phyloP scores from a whole-genome alignment of 2,797 vertebrate species.

The Enteromius trimaculatus region DNA sequence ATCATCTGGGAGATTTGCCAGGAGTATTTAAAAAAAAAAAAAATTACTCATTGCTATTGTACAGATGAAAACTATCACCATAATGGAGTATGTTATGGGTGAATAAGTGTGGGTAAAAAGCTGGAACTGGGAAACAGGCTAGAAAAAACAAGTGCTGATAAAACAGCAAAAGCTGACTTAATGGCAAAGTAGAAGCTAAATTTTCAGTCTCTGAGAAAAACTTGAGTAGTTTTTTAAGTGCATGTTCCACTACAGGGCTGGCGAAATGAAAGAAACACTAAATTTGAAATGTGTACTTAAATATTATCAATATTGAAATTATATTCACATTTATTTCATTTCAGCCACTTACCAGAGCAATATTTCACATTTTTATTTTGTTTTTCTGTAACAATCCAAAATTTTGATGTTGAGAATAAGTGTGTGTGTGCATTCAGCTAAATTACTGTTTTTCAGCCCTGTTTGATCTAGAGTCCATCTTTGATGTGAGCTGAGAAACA shows the following conservation, averaged over 20 bases:
- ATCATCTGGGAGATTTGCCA: conserved; percentile 38
- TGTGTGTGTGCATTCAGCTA: conserved; percentile 2
- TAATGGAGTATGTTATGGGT: conserved; percentile 41
- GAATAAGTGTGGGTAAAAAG: conserved; percentile 63
- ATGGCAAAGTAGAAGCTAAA: neutral
- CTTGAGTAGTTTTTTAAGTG: neutral
- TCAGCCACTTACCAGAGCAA: neutral
- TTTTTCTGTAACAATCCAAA: neutral
- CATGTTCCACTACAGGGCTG: neutral
- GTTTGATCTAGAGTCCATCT: conserved; percentile 36
- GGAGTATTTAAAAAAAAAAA: conserved; percentile 45
- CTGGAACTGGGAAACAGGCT: conserved; percentile 69
- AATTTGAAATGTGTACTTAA: no score
- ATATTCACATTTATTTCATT: neutral
- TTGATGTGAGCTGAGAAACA: conserved; percentile 66
- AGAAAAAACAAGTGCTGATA: conserved; percentile 54
- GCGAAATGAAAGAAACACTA: neutral
- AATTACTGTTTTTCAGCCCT: conserved; percentile 60
- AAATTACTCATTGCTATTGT: conserved; percentile 27
- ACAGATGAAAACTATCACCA: conserved; percentile 55
- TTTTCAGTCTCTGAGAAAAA: neutral
- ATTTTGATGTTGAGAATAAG: neutral
- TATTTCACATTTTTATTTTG: neutral
- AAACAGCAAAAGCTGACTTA: neutral
- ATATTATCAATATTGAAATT: neutral